Conservation (phyloP, 2,797 vertebrate genomes). For the Anniella stebbinsi region DNA sequence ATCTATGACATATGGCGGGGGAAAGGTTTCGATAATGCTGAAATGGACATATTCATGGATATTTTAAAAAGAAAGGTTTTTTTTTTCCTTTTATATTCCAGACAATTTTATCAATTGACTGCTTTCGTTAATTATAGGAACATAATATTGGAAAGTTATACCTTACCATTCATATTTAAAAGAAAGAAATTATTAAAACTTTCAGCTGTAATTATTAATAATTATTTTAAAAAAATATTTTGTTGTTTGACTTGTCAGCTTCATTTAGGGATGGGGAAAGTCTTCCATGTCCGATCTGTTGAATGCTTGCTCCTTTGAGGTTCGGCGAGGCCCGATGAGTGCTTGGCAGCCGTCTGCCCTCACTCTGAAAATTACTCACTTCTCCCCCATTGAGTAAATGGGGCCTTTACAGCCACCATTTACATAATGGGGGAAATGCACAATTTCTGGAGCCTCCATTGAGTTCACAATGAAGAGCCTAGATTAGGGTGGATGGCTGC, state of each 20-base stretch:
- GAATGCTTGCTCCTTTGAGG: too few relatives aligned
- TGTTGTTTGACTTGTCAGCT: conserved; percentile 32
- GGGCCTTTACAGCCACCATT: too few relatives aligned
- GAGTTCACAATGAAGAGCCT: too few relatives aligned
- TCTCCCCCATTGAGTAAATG: too few relatives aligned
- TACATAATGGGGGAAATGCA: too few relatives aligned
- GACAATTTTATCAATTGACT: background rate
- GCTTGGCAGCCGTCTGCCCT: too few relatives aligned
- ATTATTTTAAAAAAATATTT: conserved; percentile 46
- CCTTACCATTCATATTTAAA: background rate
- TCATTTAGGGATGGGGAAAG: background rate
- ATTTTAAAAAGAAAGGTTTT: background rate
- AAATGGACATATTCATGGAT: background rate
- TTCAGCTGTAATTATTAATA: conserved; percentile 57
- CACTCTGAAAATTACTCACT: too few relatives aligned
- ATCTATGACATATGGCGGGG: background rate
- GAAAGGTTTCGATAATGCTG: background rate
- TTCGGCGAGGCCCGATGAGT: too few relatives aligned
- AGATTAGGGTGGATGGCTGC: too few relatives aligned
- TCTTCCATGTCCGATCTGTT: too few relatives aligned
- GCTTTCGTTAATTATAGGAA: background rate
- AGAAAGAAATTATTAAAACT: background rate
- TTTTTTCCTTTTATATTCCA: background rate
- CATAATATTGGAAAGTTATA: background rate
- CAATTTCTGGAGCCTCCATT: too few relatives aligned